phyloP scores from a whole-genome alignment of 92 coral and sea anemone genomes.

The Zoanthus solanderi region DNA sequence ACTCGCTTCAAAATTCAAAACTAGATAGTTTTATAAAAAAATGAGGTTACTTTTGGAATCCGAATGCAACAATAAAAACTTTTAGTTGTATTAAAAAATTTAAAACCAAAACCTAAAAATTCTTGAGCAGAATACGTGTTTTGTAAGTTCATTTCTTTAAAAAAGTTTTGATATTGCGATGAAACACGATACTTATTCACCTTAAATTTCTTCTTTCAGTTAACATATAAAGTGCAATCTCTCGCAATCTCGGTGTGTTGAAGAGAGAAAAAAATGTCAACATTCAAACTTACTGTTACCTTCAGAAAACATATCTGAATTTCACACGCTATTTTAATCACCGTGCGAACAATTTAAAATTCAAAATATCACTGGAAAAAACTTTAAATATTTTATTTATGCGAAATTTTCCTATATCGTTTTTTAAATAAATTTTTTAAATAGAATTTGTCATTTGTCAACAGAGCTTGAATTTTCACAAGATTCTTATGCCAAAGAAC shows the following conservation, averaged over 20 bases:
- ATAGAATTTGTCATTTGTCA: not conserved
- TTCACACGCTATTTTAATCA: not conserved
- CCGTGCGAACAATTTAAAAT: not conserved
- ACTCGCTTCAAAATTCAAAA: too few relatives aligned
- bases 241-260: not conserved
- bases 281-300: not conserved
- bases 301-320: not conserved
- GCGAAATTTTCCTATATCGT: not conserved
- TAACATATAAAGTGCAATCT: not conserved
- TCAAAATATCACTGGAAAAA: not conserved
- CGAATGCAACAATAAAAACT: too few relatives aligned
- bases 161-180: not conserved
- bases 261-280: not conserved
- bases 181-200: not conserved
- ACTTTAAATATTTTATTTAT: conserved; percentile 28
- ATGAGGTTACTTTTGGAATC: too few relatives aligned
- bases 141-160: not conserved
- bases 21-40: too few relatives aligned
- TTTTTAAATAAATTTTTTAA: too few relatives aligned
- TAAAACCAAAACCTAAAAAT: not conserved
- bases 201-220: not conserved
- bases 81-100: too few relatives aligned
- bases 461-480: conserved; percentile 75
- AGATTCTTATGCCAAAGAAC: conserved; percentile 74
- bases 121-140: not conserved